Conservation (phyloP, 1,140 invertebrate genomes). For the Nasonia longicornis region DNA sequence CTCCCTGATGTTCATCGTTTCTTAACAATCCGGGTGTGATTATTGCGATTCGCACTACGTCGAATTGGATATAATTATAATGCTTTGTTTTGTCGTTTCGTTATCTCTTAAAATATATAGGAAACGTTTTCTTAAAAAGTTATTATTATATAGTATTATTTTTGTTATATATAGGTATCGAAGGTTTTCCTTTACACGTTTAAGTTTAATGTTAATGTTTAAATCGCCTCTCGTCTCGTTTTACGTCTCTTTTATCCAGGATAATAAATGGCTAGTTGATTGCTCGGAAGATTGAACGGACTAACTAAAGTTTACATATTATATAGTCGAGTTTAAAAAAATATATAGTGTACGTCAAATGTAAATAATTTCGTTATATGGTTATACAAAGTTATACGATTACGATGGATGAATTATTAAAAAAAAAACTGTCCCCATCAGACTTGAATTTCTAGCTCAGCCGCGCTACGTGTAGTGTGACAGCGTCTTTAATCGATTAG, state of each 20-base stretch:
- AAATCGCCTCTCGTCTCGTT: background rate
- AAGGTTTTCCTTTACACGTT: conserved; percentile 16
- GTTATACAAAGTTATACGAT: background rate
- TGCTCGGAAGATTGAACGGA: background rate
- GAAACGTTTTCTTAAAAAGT: conserved; percentile 16
- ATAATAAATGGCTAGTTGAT: background rate
- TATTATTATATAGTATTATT: background rate
- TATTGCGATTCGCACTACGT: conserved; percentile 16
- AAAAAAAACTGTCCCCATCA: background rate
- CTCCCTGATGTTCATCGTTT: background rate
- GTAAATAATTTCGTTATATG: background rate
- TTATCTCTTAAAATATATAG: conserved; percentile 11
- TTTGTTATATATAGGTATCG: conserved; percentile 1
- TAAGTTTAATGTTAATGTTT: background rate
- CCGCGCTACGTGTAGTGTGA: too few relatives aligned
- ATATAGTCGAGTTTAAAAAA: conserved; percentile 10
- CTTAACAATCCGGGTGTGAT: background rate
- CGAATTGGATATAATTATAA: background rate
- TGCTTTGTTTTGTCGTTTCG: conserved; percentile 8
- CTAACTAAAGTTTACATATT: background rate
- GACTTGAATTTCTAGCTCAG: background rate
- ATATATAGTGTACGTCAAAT: background rate
- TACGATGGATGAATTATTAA: background rate
- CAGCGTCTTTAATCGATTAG: background rate
- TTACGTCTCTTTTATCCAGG: background rate